Evolutionary conservation across 2,888 invertebrate species (phyloP), one percentile per base, ranked within the genome.

Genomic region (Nysson spinosus): DNA sequence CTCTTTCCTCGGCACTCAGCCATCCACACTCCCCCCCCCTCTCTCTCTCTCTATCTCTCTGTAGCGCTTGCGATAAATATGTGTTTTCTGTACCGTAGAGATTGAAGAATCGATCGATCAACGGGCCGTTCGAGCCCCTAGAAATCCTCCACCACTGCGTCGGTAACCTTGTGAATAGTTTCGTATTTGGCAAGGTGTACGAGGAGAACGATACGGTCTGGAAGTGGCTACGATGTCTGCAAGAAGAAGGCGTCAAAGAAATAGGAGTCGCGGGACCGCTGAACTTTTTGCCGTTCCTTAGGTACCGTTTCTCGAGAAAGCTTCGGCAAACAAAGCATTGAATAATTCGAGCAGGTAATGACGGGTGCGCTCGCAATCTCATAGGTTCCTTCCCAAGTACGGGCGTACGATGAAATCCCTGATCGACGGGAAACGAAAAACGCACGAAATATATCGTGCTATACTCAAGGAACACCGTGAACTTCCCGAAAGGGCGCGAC

Each of bases 201-300:
- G 87, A 89, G 1, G 89, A 90, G 44, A 89, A 93, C 55, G 93
- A 96, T 82, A 89, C 90, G 79, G 91, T 91, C 4, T 96, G 96
- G 95, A 88, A 88, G 54, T 94, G 94, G 91, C 88, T 96, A 54
- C 91, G 93, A 78, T 88, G 92, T 74, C 88, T 95, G 46, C 95
- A 96, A 85, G 95, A 95, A 82, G 94, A 95, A 84, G 96, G 96
- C 0, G 92, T 94, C 43, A 93, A 94, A 82, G 90, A 93, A 77
- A 93, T 96, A 82, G 95, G 95, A 0, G 91, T 96, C 1, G 93
- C 95, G 0, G 95, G 94, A 1, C 91, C 93, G 7, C 89, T 96
- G 1, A 96, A 96, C 86, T 96, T 96, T 87, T 88, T 96, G 68
- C 95, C 96, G 9, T 92, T 93, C 82, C 87, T 96, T 35, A 91